Conservation (phyloP, 2,797 vertebrate genomes). For the Euphonia xanthogaster region DNA sequence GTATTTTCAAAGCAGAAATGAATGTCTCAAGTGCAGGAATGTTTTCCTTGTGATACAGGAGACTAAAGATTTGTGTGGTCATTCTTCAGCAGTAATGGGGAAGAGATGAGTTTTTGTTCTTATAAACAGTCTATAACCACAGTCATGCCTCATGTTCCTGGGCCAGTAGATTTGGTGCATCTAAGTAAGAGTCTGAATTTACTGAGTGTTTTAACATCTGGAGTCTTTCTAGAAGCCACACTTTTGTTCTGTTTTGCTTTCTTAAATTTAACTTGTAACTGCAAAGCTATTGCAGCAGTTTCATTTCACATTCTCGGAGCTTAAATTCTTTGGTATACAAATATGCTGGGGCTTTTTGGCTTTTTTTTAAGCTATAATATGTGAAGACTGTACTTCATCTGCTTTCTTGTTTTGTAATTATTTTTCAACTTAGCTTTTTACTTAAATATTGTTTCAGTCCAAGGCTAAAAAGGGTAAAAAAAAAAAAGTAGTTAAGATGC, state of each 20-base stretch:
- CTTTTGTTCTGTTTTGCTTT: background rate
- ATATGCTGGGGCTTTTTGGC: rapidly evolving
- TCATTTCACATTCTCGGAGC: background rate
- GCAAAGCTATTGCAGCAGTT: background rate
- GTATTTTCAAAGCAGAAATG: background rate
- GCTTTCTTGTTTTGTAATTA: background rate
- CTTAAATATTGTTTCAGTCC: background rate
- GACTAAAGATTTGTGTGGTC: background rate
- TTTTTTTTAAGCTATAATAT: background rate
- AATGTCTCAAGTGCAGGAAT: background rate
- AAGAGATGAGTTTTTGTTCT: background rate
- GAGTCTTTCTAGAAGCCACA: background rate
- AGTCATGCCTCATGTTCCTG: background rate
- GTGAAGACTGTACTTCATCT: background rate
- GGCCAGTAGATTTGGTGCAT: background rate
- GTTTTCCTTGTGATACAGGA: background rate
- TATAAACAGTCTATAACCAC: background rate
- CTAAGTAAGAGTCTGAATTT: background rate
- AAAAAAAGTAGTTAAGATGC: background rate
- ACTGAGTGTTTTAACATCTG: background rate
- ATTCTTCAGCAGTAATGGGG: background rate
- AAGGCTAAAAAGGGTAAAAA: background rate
- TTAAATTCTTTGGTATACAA: background rate
- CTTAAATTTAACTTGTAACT: background rate
- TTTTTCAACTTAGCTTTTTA: background rate